Base-by-base conservation (phyloP, 2,797 vertebrate genomes). In the Acrossocheilus wenchowensis region DNA sequence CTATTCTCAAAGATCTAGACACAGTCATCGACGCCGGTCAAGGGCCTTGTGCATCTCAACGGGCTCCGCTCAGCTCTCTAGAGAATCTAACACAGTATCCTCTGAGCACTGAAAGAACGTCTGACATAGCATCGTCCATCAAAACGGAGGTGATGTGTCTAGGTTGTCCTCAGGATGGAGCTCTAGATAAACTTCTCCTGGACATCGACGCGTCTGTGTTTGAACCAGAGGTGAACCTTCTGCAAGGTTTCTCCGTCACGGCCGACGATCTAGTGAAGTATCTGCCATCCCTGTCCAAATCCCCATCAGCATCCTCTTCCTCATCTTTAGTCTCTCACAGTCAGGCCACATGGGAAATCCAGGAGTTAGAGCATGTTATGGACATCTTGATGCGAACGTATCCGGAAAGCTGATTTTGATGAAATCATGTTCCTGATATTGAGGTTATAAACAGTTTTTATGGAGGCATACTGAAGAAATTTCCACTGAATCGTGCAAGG, bases 331-430 rank as follows among this genome's bases (percentile, higher is more conserved):
- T 89, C 68, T 89, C 39, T 72, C 50, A 84, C 0, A 39, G 48
- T 87, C 93, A 90, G 68, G 89, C 26, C 6, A 50, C n/a, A 1
- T 94, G 93, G 89, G 96, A 96, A 4, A 92, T 93, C 77, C 94
- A 95, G 15, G 96, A 97, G 83, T 91, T 96, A 0, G 95, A 97
- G 17, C 95, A 96, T 74, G 94, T 96, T 78, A 94, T 96, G 95
- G 95, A 96, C 91, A 95, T 97, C 57, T 92, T 97, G 62, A 93
- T 97, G 60, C 94, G 95, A 36, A 95, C 96, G 60, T 97, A 89
- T 23, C 78, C 78, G 0, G 15, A 64, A 6, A 73, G 54, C 39
- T 85, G 64, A 79, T 78, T 34, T 39, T 34, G 6, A 34, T 72
- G 12, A 41, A 10, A 19, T 64, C 26, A 11, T 6, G 23, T 82